Evolutionary conservation across 1,140 invertebrate genomes (phyloP), one percentile per base, ranked within the genome.

Genomic region (Drosophila malerkotliana): DNA sequence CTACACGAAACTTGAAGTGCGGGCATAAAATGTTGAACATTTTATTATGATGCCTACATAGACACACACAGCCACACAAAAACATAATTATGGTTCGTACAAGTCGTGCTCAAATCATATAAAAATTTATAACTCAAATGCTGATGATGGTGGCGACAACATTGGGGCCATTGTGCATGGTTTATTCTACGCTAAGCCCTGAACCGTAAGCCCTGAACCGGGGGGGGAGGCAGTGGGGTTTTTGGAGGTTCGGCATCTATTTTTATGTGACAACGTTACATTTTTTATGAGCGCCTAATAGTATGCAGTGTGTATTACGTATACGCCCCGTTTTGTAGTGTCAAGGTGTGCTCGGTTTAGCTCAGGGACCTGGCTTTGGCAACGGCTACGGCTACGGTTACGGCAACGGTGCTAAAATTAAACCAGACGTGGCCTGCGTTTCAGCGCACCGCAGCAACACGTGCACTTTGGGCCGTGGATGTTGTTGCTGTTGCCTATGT

Each of bases 261-360:
- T 85, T 85, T 87, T 85, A 87, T 85, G 78, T 69, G 77, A 44
- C 49, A 84, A 71, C 69, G 74, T 84, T 75, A 82, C 74, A 76
- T 84, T 85, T 85, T 84, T 85, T 85, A 87, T 76, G 81, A 68
- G 68, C 69, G 71, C 69, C 78, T 87, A 87, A 85, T 87, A 75
- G 82, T 85, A 85, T 87, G 81, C 81, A 87, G 64, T 64, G 76
- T 82, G 32, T 81, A 80, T 62, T 74, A 73, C 52, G 59, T 55
- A 54, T 63, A 74, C 53, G 72, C 52, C 59, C 53, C 59, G 52
- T 74, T 59, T 58, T 48, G 62, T 81, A 73, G 81, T 84, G 82
- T 85, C 72, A 84, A 84, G 81, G 81, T 76, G 72, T 80, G 45
- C 44, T 47, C 48, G 48, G 21, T 34, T 68, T 37, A 18, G 51